Evolutionary conservation across 2,888 invertebrate species (phyloP).

Genomic region (Allolobophora icterica): DNA sequence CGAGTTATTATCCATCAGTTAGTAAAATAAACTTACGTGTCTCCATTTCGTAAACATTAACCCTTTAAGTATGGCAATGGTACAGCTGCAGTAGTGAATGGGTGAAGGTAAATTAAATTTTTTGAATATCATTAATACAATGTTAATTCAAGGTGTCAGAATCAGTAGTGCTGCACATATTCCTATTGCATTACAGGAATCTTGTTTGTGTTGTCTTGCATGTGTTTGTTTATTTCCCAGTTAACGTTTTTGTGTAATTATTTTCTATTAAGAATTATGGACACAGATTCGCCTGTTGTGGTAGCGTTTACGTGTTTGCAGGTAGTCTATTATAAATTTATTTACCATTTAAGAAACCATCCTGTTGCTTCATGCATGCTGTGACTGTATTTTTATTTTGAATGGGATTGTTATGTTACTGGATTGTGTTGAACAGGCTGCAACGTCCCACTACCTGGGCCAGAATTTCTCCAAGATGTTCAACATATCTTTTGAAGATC

Average conservation of each 20-base stretch:
- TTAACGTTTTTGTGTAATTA: not conserved
- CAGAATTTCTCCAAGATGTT: conserved; percentile 99
- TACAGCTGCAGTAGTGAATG: too few relatives aligned
- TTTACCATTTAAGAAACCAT: not conserved
- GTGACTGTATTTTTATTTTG: not conserved
- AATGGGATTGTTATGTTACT: not conserved
- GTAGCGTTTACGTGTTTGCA: too few relatives aligned
- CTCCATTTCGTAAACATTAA: too few relatives aligned
- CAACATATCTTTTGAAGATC: conserved; percentile 92
- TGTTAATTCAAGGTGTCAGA: too few relatives aligned
- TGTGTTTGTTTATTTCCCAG: not conserved
- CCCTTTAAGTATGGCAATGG: too few relatives aligned
- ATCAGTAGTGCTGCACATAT: too few relatives aligned
- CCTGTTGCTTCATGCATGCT: not conserved
- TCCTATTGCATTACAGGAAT: not conserved
- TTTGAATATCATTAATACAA: too few relatives aligned
- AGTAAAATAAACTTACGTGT: too few relatives aligned
- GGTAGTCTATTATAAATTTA: too few relatives aligned
- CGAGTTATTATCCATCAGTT: too few relatives aligned
- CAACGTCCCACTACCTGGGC: conserved; percentile 96
- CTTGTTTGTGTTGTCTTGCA: not conserved
- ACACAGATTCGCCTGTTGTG: not conserved
- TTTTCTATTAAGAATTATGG: not conserved
- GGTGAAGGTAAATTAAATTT: too few relatives aligned
- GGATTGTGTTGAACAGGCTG: conserved; percentile 72